These are phyloP conservation scores for Cuniculus paca DNA, from an alignment of 2,797 vertebrate genomes.

Conservation along the genomic window DNA sequence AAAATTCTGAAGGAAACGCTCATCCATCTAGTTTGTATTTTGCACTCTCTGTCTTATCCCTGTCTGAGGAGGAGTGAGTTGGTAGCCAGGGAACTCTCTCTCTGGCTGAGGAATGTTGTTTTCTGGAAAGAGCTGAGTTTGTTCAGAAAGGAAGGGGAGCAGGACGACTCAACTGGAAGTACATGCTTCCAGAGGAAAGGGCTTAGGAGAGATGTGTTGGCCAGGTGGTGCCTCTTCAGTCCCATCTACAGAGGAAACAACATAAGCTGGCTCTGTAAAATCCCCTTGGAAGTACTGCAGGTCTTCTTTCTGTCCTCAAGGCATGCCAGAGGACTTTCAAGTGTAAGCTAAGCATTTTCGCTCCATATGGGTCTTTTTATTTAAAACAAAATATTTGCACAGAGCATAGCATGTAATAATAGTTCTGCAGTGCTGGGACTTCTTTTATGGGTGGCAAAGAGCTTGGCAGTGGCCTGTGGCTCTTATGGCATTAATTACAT, in stretches of 20 bases:
- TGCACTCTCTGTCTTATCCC: not conserved
- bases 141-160: not conserved
- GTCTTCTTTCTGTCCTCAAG: slow-evolving; percentile 4
- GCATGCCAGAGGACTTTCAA: slow-evolving; percentile 25
- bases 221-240: accelerated
- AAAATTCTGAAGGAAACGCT: not conserved
- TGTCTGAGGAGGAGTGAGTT: not conserved
- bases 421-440: not conserved
- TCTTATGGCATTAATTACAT: slow-evolving; percentile 76
- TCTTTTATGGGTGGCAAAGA: slow-evolving; percentile 55
- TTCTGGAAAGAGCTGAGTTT: not conserved
- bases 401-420: slow-evolving; percentile 42
- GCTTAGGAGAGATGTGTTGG: not conserved
- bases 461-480: slow-evolving; percentile 64
- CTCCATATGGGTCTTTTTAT: slow-evolving; percentile 70
- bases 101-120: not conserved
- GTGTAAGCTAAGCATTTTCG: slow-evolving; percentile 68
- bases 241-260: not conserved
- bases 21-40: not conserved
- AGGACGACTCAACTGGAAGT: not conserved
- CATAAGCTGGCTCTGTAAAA: not conserved
- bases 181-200: not conserved
- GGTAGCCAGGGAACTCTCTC: not conserved
- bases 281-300: not conserved
- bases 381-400: slow-evolving; percentile 80